Percentiles rank a stretch among this genome's conserved stretches.
These are phyloP conservation scores for Cavia porcellus DNA, from an alignment of 2,113 vertebrate genomes.

Conservation along the genomic window DNA sequence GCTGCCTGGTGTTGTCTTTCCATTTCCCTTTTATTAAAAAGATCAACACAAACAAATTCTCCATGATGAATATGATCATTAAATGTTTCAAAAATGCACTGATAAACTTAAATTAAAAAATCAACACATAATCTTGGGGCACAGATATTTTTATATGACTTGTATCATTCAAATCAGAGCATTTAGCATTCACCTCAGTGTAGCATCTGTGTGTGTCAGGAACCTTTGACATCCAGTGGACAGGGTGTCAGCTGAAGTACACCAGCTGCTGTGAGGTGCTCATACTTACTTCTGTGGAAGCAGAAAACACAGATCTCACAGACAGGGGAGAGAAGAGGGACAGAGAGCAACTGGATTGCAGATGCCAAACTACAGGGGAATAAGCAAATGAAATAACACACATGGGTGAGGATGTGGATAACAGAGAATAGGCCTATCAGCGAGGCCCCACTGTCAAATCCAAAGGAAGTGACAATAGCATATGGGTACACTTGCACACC, in stretches of 20 bases:
- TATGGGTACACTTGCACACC: neutral
- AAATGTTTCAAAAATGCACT: neutral
- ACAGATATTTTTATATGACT: neutral
- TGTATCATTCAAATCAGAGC: neutral
- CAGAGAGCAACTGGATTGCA: neutral
- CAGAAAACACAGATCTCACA: neutral
- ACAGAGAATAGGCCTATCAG: neutral
- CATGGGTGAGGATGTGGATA: neutral
- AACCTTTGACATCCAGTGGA: neutral
- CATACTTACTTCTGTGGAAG: neutral
- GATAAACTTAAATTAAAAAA: neutral
- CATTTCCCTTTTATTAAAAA: neutral
- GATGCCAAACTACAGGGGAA: neutral
- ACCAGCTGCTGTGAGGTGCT: neutral
- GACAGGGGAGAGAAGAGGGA: neutral
- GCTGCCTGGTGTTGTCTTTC: fast-evolving
- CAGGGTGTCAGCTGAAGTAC: neutral
- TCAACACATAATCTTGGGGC: neutral
- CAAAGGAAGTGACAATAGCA: neutral
- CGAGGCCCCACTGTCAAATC: neutral
- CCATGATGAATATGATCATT: neutral
- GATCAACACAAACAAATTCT: neutral
- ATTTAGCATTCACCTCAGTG: neutral
- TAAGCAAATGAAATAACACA: neutral
- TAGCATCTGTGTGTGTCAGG: neutral